Base-by-base conservation (phyloP, 2,888 invertebrate species). In the Caenorhabditis wallacei region DNA sequence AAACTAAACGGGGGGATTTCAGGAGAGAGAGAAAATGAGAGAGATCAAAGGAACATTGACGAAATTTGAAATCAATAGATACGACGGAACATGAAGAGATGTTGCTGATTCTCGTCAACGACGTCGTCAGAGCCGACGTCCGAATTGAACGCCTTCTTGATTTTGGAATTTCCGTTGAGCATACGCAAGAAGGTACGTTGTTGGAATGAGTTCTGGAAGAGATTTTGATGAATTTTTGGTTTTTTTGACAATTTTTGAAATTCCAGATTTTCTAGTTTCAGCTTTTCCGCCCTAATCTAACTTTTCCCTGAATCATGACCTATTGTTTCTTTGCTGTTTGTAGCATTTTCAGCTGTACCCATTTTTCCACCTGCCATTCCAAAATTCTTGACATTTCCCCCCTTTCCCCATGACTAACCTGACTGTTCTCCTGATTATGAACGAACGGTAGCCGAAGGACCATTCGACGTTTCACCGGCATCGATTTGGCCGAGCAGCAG, bases 401-500 rank as follows among this genome's bases (percentile, higher is more conserved):
- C 26, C 26, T 26, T 54, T 26, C 54, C 16, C 54, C 5, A 26
- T 43, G 24, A 30, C 71, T 22, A 11, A 76, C 78, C 78, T 61
- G 69, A 30, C 53, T 37, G 54, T 53, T 64, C 48, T 79, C 79
- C 64, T 79, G 71, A 57, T 82, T 78, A 53, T 76, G 81, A 2
- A 82, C 82, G 16, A 82, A 82, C 26, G 82, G 82, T 30, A 82
- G 66, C 11, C 82, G 69, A 10, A 82, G 57, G 24, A 82, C 72
- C 82, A 82, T 78, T 8, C 82, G 59, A 46, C 82, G 71, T 48
- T 82, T 82, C 22, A 72, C 61, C 4, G 82, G 82, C 43, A 82
- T 20, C 46, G 69, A 48, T 37, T 81, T 81, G 30, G 53, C 66
- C 13, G 56, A 40, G 69, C 56, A 75, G 51, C 81, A 81, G 13